A percentile compares a stretch with the other conserved stretches of the same genome.
Conservation (phyloP, 2,797 vertebrate species). For the Champsocephalus esox region DNA sequence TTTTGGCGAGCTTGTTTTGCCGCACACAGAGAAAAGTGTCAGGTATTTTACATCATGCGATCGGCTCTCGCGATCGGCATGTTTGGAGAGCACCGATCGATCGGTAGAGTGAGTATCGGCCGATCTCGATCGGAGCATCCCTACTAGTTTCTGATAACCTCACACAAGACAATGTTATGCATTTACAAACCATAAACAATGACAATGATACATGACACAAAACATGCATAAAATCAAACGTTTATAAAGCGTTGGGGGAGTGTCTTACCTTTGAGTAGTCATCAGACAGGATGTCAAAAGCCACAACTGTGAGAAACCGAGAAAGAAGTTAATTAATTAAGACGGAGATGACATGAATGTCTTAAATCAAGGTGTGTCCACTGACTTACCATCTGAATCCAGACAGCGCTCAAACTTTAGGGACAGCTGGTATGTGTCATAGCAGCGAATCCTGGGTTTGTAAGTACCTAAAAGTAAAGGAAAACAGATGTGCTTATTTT, state of each 20-base stretch:
- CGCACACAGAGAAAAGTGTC: too few relatives aligned
- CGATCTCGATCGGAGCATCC: too few relatives aligned
- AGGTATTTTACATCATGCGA: too few relatives aligned
- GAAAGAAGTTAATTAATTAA: constrained; percentile 46
- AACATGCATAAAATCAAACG: not conserved
- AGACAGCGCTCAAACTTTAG: constrained; percentile 98
- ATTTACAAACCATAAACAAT: not conserved
- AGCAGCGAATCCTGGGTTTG: constrained; percentile 96
- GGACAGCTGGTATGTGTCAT: constrained; percentile 95
- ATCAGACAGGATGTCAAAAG: constrained; percentile 96
- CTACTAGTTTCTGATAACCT: not conserved
- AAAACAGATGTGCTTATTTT: not conserved
- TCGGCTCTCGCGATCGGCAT: too few relatives aligned
- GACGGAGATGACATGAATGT: not conserved
- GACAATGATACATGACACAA: not conserved
- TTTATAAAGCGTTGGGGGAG: not conserved
- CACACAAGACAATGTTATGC: not conserved
- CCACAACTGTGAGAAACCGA: constrained; percentile 86
- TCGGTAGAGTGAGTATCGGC: too few relatives aligned
- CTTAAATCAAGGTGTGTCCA: not conserved
- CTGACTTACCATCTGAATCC: constrained; percentile 92
- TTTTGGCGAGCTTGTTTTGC: too few relatives aligned
- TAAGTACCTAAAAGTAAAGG: constrained; percentile 89
- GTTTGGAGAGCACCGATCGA: too few relatives aligned
- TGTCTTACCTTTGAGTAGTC: constrained; percentile 97